A percentile compares a stretch with the other conserved stretches of the same genome.
phyloP scores from a whole-genome alignment of 2,797 vertebrate species.

The Brachyalestes nurse region DNA sequence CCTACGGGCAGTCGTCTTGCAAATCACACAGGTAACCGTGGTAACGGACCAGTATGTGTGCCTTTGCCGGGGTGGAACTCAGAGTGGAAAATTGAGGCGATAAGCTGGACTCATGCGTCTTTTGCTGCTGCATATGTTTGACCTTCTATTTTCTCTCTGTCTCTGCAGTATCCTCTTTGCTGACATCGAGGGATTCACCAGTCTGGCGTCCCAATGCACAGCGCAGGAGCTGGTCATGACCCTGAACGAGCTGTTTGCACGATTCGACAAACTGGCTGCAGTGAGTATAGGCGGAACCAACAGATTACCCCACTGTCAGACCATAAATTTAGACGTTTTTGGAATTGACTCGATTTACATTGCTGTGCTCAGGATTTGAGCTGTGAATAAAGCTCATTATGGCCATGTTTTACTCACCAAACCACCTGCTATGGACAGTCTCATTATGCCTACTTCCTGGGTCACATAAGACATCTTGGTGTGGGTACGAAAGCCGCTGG shows the following conservation, averaged over 20 bases:
- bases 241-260: slow-evolving; percentile 82
- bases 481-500: slow-evolving; percentile 22
- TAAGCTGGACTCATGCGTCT: neutral
- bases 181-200: slow-evolving; percentile 84
- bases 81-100: neutral
- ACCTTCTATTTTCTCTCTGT: slow-evolving; percentile 57
- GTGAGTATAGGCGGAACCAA: slow-evolving; percentile 78
- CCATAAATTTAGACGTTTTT: no score
- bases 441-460: slow-evolving; percentile 44
- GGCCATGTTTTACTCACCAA: slow-evolving; percentile 20
- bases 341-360: neutral
- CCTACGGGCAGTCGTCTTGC: slow-evolving; percentile 31
- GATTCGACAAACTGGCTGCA: slow-evolving; percentile 80
- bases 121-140: neutral
- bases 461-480: slow-evolving; percentile 16
- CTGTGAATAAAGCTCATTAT: neutral
- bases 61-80: neutral
- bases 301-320: neutral
- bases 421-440: slow-evolving; percentile 25
- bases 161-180: slow-evolving; percentile 84
- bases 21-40: slow-evolving; percentile 38
- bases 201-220: slow-evolving; percentile 82
- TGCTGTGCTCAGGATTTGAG: neutral
- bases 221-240: slow-evolving; percentile 85
- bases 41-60: slow-evolving; percentile 34